Percentiles rank a stretch among this genome's conserved stretches.
Conservation (phyloP, 2,888 invertebrate species). For the Caenorhabditis plicata region DNA sequence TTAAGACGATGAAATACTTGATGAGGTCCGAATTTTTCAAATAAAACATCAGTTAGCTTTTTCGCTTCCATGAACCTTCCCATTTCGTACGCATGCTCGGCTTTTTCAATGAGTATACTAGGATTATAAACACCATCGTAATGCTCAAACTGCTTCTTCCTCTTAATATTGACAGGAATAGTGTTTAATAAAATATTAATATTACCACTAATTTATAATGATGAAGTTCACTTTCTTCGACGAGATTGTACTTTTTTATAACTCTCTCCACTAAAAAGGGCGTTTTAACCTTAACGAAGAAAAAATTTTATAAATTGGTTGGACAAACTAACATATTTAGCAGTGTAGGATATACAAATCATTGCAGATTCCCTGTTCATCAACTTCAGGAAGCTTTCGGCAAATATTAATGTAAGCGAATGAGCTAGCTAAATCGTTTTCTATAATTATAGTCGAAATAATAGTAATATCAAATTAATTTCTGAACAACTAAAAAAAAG, state of each 20-base stretch:
- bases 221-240: slow-evolving; percentile 22
- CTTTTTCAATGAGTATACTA: slow-evolving; percentile 21
- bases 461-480: too few relatives aligned
- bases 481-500: too few relatives aligned
- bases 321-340: slow-evolving; percentile 6
- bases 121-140: slow-evolving; percentile 24
- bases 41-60: slow-evolving; percentile 42
- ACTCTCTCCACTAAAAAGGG: slow-evolving; percentile 18
- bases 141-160: slow-evolving; percentile 17
- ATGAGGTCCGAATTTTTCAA: slow-evolving; percentile 43
- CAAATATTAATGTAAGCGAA: slow-evolving; percentile 18
- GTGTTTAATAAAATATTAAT: too few relatives aligned
- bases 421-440: slow-evolving; percentile 5
- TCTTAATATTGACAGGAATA: too few relatives aligned
- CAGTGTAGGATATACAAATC: slow-evolving; percentile 26
- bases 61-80: slow-evolving; percentile 44
- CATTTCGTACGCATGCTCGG: slow-evolving; percentile 39
- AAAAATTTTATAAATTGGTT: not conserved
- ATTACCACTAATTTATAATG: slow-evolving; percentile 18
- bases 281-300: slow-evolving; percentile 11
- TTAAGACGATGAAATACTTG: not conserved
- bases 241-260: slow-evolving; percentile 26
- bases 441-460: not conserved
- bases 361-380: slow-evolving; percentile 33
- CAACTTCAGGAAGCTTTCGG: slow-evolving; percentile 27